These are phyloP conservation scores for Ammodytes dubius DNA, from an alignment of 2,113 vertebrate species.

Conservation along the genomic window DNA sequence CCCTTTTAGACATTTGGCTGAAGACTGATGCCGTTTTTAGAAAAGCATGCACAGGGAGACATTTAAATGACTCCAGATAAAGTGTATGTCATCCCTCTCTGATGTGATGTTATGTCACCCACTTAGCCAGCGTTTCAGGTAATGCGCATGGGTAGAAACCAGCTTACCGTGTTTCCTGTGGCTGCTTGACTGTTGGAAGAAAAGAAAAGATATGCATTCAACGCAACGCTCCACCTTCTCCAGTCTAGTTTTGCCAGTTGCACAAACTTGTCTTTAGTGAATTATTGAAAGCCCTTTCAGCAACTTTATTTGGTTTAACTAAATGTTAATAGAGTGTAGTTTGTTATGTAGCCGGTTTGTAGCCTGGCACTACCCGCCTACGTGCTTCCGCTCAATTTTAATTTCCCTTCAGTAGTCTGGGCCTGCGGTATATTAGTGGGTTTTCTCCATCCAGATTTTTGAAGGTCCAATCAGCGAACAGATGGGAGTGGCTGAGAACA, in stretches of 20 bases:
- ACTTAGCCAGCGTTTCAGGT: constrained; percentile 72
- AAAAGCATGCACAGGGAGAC: constrained; percentile 1
- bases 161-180: constrained; percentile 54
- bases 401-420: too few relatives aligned
- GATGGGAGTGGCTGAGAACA: too few relatives aligned
- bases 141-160: constrained; percentile 53
- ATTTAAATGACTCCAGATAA: constrained; percentile 35
- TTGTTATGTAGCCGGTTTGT: background rate
- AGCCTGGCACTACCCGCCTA: too few relatives aligned
- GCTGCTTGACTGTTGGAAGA: constrained; percentile 29
- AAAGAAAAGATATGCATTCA: background rate
- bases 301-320: background rate
- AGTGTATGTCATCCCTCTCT: constrained; percentile 28
- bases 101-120: constrained; percentile 74
- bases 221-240: background rate
- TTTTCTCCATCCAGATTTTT: too few relatives aligned
- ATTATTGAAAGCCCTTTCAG: background rate
- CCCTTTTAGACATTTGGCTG: background rate
- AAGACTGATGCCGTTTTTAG: background rate
- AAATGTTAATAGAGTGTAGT: background rate
- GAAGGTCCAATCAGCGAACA: too few relatives aligned
- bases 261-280: background rate
- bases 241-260: background rate
- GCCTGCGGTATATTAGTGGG: too few relatives aligned
- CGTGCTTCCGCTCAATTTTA: too few relatives aligned